Percentiles rank a stretch among this genome's conserved stretches.
Evolutionary conservation across 2,113 vertebrate species (phyloP).

Genomic region (Crotalus horridus): DNA sequence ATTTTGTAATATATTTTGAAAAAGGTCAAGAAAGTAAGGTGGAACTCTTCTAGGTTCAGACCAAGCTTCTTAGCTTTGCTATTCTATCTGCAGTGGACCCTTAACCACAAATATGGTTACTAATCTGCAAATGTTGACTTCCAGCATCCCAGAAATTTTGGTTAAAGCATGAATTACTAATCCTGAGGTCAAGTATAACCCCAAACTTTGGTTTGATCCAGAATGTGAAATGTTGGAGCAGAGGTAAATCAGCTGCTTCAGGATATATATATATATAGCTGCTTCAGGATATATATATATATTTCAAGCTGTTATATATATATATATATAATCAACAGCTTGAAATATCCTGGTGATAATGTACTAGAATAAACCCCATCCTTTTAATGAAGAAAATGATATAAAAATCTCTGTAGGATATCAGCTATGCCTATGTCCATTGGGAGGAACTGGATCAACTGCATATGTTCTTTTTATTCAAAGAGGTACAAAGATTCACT

Average conservation of each 20-base stretch:
- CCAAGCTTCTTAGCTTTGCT: background rate
- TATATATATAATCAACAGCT: background rate
- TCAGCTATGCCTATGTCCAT: background rate
- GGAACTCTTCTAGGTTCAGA: background rate
- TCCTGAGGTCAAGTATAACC: background rate
- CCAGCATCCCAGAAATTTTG: background rate
- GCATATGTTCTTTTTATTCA: background rate
- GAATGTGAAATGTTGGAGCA: background rate
- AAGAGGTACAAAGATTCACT: background rate
- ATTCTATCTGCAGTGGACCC: background rate
- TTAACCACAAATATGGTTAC: background rate
- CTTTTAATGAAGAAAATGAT: background rate
- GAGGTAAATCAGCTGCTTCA: background rate
- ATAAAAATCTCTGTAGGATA: background rate
- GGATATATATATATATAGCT: background rate
- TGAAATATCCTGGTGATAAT: background rate
- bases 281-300: no score
- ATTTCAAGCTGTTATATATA: no score
- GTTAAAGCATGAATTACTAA: background rate
- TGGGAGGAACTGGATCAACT: background rate
- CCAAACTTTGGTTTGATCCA: background rate
- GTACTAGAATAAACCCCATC: background rate
- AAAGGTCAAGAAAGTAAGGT: background rate
- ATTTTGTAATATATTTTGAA: background rate
- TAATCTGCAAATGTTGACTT: background rate